Conservation (phyloP, 2,797 vertebrate species). For the Crenichthys baileyi region DNA sequence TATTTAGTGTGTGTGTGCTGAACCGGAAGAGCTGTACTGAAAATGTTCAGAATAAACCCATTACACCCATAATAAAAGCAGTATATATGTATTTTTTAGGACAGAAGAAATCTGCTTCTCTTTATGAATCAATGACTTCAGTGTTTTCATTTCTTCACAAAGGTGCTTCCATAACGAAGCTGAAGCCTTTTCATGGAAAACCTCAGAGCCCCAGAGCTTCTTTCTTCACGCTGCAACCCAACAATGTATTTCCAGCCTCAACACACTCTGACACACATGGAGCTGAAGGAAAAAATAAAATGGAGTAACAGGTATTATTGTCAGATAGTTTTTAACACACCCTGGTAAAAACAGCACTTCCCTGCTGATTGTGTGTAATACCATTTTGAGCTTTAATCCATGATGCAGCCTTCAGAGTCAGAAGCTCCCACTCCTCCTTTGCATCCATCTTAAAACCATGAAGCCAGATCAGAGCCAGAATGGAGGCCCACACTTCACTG, state of each 20-base stretch:
- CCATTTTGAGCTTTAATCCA: conserved; percentile 79
- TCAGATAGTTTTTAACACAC: background rate
- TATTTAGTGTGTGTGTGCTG: too few relatives aligned
- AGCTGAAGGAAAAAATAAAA: background rate
- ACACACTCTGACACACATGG: conserved; percentile 50
- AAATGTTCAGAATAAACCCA: too few relatives aligned
- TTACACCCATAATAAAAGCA: too few relatives aligned
- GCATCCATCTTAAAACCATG: conserved; percentile 64
- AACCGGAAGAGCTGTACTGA: too few relatives aligned
- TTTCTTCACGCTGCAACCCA: conserved; percentile 56
- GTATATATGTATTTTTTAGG: too few relatives aligned
- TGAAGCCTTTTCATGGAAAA: background rate
- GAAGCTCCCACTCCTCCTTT: conserved; percentile 83
- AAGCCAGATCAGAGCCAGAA: conserved; percentile 86
- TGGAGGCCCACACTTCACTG: conserved; percentile 79
- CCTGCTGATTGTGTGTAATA: conserved; percentile 27
- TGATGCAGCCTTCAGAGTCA: conserved; percentile 79
- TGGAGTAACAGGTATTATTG: background rate
- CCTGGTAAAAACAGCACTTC: background rate
- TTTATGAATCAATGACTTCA: background rate
- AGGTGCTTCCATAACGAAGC: background rate
- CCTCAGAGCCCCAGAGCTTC: conserved; percentile 51
- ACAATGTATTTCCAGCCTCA: conserved; percentile 59
- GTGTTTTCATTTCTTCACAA: background rate
- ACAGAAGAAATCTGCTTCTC: background rate